Conservation (phyloP, 2,888 invertebrate species). For the Drosophila putrida region DNA sequence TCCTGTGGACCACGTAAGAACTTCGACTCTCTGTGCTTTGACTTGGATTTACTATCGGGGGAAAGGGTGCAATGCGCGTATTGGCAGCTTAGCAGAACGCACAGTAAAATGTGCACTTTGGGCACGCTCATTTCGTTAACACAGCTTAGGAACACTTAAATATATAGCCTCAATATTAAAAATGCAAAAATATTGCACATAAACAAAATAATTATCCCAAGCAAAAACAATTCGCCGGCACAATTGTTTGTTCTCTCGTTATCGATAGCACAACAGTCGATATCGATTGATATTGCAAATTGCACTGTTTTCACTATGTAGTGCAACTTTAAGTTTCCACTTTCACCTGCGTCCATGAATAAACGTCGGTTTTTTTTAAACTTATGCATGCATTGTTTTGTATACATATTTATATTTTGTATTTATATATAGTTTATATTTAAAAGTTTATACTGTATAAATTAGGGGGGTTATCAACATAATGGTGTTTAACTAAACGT, state of each 20-base stretch:
- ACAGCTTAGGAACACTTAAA: slow-evolving; percentile 8
- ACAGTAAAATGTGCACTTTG: slow-evolving; percentile 23
- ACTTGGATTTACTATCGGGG: slow-evolving; percentile 70
- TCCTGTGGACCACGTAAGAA: slow-evolving; percentile 87
- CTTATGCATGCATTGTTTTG: slow-evolving; percentile 47
- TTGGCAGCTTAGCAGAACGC: slow-evolving; percentile 39
- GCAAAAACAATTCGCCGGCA: slow-evolving; percentile 35
- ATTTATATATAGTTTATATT: slow-evolving; percentile 50
- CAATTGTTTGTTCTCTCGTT: slow-evolving; percentile 1
- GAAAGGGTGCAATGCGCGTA: slow-evolving; percentile 72
- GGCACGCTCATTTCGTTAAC: slow-evolving; percentile 43
- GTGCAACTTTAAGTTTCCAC: background rate
- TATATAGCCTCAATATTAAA: background rate
- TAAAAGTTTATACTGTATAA: slow-evolving; percentile 69
- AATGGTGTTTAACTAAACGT: slow-evolving; percentile 55
- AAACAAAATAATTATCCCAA: slow-evolving; percentile 16
- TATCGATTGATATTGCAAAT: background rate
- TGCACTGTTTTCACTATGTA: background rate
- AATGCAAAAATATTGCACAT: slow-evolving; percentile 11
- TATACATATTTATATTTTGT: slow-evolving; percentile 31
- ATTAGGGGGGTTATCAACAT: slow-evolving; percentile 56
- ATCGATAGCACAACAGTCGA: slow-evolving; percentile 16
- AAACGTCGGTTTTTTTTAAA: slow-evolving; percentile 24
- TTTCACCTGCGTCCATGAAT: background rate
- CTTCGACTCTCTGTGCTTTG: slow-evolving; percentile 75